Percentiles rank a stretch among this genome's conserved stretches.
These are phyloP conservation scores for Saguinus midas DNA, from an alignment of 2,113 vertebrate species.

Conservation along the genomic window DNA sequence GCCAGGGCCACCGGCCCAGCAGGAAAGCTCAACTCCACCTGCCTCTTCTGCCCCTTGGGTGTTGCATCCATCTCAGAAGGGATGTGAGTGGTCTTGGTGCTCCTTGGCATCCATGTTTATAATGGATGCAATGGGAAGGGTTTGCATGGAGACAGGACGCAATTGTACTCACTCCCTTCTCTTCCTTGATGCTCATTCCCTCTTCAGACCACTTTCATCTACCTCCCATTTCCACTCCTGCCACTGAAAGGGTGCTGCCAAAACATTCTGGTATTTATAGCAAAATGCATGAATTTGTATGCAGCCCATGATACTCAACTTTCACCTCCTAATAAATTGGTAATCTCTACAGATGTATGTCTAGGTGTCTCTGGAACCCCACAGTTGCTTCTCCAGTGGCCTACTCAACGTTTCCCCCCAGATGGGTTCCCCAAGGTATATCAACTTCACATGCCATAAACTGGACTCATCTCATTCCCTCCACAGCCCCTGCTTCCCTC, in stretches of 20 bases:
- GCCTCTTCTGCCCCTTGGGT: not conserved
- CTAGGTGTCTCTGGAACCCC: not conserved
- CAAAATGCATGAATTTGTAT: not conserved
- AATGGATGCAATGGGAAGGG: not conserved
- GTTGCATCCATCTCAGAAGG: not conserved
- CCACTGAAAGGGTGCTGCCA: not conserved
- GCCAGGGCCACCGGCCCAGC: not conserved
- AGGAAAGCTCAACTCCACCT: not conserved
- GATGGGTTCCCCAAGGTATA: not conserved
- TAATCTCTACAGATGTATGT: not conserved
- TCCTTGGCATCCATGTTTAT: not conserved
- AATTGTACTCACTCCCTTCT: not conserved
- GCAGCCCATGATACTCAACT: not conserved
- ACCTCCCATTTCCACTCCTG: not conserved
- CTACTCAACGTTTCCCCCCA: not conserved
- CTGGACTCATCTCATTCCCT: not conserved
- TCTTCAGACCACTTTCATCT: not conserved
- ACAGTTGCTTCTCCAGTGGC: not conserved
- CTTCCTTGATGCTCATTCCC: not conserved
- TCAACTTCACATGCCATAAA: not conserved
- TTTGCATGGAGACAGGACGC: not conserved
- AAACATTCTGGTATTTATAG: not conserved
- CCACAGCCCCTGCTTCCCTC: not conserved
- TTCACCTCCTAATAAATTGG: not conserved
- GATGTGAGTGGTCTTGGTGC: rapidly evolving